Percentiles rank a stretch among this genome's conserved stretches.
Conservation (phyloP, 1,140 invertebrate species). For the Leguminivora glycinivorella region DNA sequence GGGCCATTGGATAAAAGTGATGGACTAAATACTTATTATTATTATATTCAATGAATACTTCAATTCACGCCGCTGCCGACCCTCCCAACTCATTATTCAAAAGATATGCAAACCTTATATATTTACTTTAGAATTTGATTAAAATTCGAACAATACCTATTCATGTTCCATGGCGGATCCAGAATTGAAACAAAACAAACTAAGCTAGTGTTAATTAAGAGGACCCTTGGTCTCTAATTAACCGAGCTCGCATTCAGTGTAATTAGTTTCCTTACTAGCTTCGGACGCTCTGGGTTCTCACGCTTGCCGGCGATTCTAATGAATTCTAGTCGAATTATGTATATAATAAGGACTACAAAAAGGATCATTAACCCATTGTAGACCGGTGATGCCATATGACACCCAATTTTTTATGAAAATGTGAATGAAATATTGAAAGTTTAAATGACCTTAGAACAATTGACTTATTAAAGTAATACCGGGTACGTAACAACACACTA, state of each 20-base stretch:
- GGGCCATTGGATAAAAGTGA: too few relatives aligned
- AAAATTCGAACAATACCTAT: constrained; percentile 56
- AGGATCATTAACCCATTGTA: not conserved
- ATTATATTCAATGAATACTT: not conserved
- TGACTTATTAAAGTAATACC: too few relatives aligned
- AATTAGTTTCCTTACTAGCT: constrained; percentile 74
- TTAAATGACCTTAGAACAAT: too few relatives aligned
- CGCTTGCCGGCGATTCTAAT: constrained; percentile 57
- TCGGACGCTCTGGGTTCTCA: constrained; percentile 64
- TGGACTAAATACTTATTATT: too few relatives aligned
- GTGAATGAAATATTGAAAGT: too few relatives aligned
- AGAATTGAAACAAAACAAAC: constrained; percentile 72
- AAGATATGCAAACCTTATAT: constrained; percentile 23
- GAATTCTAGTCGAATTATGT: constrained; percentile 61
- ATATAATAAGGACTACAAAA: constrained; percentile 38
- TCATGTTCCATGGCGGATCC: constrained; percentile 62
- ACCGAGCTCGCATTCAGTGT: constrained; percentile 72
- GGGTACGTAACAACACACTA: too few relatives aligned
- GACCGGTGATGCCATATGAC: too few relatives aligned
- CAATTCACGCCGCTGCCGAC: not conserved
- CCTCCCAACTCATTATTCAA: not conserved
- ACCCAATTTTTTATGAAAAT: too few relatives aligned
- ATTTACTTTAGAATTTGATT: constrained; percentile 44
- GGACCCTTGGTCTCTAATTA: constrained; percentile 75
- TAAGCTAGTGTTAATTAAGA: constrained; percentile 76